phyloP scores from a whole-genome alignment of 2,888 invertebrate species.

The Ferrisia virgata region DNA sequence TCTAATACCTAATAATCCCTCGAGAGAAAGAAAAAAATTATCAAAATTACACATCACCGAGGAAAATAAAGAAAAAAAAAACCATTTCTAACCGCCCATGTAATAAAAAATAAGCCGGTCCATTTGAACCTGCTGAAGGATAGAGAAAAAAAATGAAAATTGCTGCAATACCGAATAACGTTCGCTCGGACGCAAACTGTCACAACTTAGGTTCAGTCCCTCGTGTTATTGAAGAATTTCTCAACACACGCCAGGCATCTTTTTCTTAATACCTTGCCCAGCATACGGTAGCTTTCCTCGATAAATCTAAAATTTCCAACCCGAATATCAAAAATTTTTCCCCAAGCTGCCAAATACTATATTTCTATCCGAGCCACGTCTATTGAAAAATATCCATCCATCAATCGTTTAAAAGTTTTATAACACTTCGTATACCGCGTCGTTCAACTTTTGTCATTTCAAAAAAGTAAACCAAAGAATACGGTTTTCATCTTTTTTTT shows the following conservation, averaged over 20 bases:
- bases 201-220: background rate
- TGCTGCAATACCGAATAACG: background rate
- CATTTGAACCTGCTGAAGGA: background rate
- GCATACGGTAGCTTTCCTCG: background rate
- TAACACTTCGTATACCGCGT: background rate
- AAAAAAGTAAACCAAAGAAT: background rate
- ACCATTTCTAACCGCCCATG: too few species aligned
- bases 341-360: background rate
- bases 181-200: background rate
- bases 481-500: background rate
- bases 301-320: background rate
- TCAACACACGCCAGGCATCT: background rate
- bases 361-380: background rate
- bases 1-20: too few species aligned
- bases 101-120: background rate
- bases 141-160: background rate
- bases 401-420: background rate
- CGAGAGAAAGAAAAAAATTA: too few species aligned
- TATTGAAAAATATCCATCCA: background rate
- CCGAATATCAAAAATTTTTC: background rate
- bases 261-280: background rate
- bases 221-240: background rate
- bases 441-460: background rate
- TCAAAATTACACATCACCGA: too few species aligned
- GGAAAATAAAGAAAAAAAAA: background rate